Evolutionary conservation across 2,113 vertebrate species (phyloP).

Genomic region (Amphiprion percula): DNA sequence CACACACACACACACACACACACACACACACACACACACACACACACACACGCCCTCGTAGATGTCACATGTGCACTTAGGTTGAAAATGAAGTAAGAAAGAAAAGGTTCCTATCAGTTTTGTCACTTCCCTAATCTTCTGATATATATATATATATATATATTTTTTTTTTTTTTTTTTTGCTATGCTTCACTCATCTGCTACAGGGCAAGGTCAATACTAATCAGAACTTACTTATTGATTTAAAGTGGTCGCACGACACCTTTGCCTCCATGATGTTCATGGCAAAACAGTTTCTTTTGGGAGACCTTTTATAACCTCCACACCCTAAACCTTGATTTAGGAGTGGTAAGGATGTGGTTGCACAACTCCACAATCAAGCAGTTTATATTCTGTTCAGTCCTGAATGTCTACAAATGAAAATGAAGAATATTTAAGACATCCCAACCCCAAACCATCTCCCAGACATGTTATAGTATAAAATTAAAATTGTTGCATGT

Average conservation of each 20-base stretch:
- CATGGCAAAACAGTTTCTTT: slow-evolving; percentile 4
- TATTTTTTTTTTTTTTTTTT: too few species aligned
- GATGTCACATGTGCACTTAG: slow-evolving; percentile 43
- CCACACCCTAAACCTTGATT: background rate
- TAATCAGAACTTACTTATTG: slow-evolving; percentile 55
- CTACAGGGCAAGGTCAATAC: slow-evolving; percentile 62
- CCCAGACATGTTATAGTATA: background rate
- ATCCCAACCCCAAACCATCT: too few species aligned
- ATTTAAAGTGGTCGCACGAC: slow-evolving; percentile 41
- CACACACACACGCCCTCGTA: background rate
- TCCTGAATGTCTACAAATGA: too few species aligned
- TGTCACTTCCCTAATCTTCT: slow-evolving; percentile 40
- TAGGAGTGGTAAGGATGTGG: too few species aligned
- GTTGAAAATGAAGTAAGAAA: slow-evolving; percentile 35
- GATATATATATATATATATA: slow-evolving; percentile 12
- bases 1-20: too few species aligned
- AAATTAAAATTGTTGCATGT: background rate
- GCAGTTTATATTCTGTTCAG: background rate
- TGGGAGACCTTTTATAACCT: background rate
- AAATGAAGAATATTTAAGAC: too few species aligned
- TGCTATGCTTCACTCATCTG: slow-evolving; percentile 47
- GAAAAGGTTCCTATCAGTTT: slow-evolving; percentile 40
- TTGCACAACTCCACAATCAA: background rate
- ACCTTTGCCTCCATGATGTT: background rate
- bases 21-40: slow-evolving; percentile 3